Evolutionary conservation across 2,113 vertebrate species (phyloP).

Genomic region (Chloroceryle aenea): DNA sequence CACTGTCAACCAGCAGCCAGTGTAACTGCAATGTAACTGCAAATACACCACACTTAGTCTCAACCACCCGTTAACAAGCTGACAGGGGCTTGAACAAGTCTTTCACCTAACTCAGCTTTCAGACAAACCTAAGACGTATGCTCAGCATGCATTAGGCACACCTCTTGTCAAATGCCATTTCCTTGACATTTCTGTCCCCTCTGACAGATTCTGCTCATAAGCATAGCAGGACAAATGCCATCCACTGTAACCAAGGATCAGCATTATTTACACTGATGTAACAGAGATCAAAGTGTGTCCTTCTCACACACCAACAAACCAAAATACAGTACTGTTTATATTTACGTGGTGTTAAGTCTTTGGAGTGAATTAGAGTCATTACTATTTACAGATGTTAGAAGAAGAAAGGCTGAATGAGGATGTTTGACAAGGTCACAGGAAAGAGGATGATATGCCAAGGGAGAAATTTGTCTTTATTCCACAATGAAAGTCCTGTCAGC

Average conservation of each 20-base stretch:
- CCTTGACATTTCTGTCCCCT: neutral
- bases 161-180: neutral
- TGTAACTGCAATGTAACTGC: constrained; percentile 17
- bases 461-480: neutral
- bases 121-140: rapidly evolving
- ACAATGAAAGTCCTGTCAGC: neutral
- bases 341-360: neutral
- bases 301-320: neutral
- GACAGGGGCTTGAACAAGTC: neutral
- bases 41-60: neutral
- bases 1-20: neutral
- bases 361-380: neutral
- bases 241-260: neutral
- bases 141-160: rapidly evolving
- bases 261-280: neutral
- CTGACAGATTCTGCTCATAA: neutral
- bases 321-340: neutral
- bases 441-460: neutral
- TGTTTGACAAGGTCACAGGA: neutral
- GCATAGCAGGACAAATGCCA: neutral
- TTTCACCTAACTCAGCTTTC: neutral
- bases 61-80: neutral
- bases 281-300: neutral
- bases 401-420: neutral
- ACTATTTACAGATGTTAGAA: neutral